Conservation (phyloP, 2,888 invertebrate genomes). For the Sabellastarte sp. region DNA sequence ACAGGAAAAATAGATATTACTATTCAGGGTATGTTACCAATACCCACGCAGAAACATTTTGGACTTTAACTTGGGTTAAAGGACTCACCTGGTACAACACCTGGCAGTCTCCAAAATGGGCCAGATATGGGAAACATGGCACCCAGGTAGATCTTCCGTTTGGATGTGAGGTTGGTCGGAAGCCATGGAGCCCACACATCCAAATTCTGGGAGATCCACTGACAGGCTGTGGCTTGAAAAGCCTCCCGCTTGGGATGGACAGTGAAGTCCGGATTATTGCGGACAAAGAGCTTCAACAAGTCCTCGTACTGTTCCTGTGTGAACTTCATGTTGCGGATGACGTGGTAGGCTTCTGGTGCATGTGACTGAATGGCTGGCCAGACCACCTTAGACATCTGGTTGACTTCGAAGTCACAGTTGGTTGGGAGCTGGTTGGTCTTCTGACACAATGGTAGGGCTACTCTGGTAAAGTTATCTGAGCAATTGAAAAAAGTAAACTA, state of each 20-base stretch:
- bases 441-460: slow-evolving; percentile 71
- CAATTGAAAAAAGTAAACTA: background rate
- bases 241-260: background rate
- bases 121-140: slow-evolving; percentile 73
- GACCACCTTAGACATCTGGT: slow-evolving; percentile 68
- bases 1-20: background rate
- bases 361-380: slow-evolving; percentile 60
- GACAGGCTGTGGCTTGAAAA: slow-evolving; percentile 66
- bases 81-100: slow-evolving; percentile 65
- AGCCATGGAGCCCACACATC: slow-evolving; percentile 61
- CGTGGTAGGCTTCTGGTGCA: slow-evolving; percentile 60
- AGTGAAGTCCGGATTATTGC: slow-evolving; percentile 6
- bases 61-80: too few species aligned
- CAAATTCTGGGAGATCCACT: slow-evolving; percentile 66
- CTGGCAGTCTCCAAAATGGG: slow-evolving; percentile 65
- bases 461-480: slow-evolving; percentile 62
- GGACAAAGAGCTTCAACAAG: slow-evolving; percentile 53
- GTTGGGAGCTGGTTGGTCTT: slow-evolving; percentile 16
- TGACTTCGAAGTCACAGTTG: slow-evolving; percentile 71
- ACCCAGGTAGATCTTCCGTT: slow-evolving; percentile 65
- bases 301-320: slow-evolving; percentile 63
- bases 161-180: slow-evolving; percentile 54
- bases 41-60: background rate
- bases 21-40: background rate
- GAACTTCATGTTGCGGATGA: slow-evolving; percentile 60